Base-by-base conservation (phyloP, 1,140 invertebrate genomes). In the Diploscapter pachys region DNA sequence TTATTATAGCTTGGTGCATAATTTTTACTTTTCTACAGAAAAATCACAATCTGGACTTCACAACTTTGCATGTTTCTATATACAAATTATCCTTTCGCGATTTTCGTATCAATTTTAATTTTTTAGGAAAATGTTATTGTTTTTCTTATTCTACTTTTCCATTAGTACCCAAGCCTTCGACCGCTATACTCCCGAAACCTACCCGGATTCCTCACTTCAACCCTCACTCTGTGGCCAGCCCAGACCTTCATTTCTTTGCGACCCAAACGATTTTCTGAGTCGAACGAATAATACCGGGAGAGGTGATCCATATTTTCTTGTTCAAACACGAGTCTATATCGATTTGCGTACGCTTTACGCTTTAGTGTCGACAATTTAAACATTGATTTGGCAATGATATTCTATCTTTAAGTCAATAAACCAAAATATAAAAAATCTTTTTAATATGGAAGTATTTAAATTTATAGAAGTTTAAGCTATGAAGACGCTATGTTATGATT, bases 221-320 rank as follows among this genome's bases (percentile, higher is more conserved):
- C 62, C 68, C 1, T 56, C 59, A 11, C 13, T 70, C 2, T 70
- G 68, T 9, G 56, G 68, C 5, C 68, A 70, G 31, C 59, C 31
- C 3, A 57, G 54, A 61, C 68, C 68, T 52, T 70, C 68, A 11
- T 70, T 70, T 61, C 62, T 70, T 59, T 70, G 68, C 31, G 68
- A 70, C 9, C 68, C 68, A 2, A 70, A 70, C 62, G 63, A 59
- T 6, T 61, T 70, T 3, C 49, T 70, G 4, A 11, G 11, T 6
- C 3, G 56, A 13, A 70, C 51, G 5, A 59, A 6, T 8, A 70
- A 54, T 2, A 11, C 5, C 13, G 56, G 9, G 52, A 70, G 63
- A 11, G 68, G 53, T 31, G 31, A 31, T 31, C 31, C 31, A 31
- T 31, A 31, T 31, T 31, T 31, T 31, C 31, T 31, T 31, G 31